These are phyloP conservation scores for Vipera ursinii DNA, from an alignment of 2,797 vertebrate species.

Conservation along the genomic window DNA sequence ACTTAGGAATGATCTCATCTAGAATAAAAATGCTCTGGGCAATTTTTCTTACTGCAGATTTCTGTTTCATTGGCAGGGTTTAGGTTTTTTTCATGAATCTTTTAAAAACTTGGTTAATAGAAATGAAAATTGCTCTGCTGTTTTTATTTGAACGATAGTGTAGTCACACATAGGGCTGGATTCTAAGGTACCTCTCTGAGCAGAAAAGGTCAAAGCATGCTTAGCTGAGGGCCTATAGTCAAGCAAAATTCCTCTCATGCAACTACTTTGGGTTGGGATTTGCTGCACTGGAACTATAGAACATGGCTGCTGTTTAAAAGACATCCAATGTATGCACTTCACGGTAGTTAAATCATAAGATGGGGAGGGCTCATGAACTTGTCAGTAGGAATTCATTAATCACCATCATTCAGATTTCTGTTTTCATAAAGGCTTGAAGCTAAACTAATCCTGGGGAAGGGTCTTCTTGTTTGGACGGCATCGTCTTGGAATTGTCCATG, in stretches of 20 bases:
- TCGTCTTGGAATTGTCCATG: slow-evolving; percentile 53
- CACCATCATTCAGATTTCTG: slow-evolving; percentile 51
- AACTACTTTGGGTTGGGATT: slow-evolving; percentile 26
- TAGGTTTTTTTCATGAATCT: slow-evolving; percentile 48
- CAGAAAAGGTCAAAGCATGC: background rate
- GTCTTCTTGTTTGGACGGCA: slow-evolving; percentile 51
- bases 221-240: background rate
- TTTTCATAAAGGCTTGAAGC: slow-evolving; percentile 48
- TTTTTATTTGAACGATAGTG: slow-evolving; percentile 43
- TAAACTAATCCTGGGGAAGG: slow-evolving; percentile 38
- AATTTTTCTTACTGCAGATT: slow-evolving; percentile 44
- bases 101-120: slow-evolving; percentile 55
- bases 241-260: background rate
- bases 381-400: slow-evolving; percentile 53
- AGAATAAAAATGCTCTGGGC: slow-evolving; percentile 42
- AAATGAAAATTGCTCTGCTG: slow-evolving; percentile 35
- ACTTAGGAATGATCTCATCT: slow-evolving; percentile 26
- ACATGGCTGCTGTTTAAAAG: slow-evolving; percentile 55
- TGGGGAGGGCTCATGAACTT: slow-evolving; percentile 52
- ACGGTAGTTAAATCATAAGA: slow-evolving; percentile 58
- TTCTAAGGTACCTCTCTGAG: background rate
- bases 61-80: slow-evolving; percentile 49
- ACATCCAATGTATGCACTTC: slow-evolving; percentile 53
- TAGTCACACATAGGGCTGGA: slow-evolving; percentile 31
- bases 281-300: slow-evolving; percentile 52